phyloP scores from a whole-genome alignment of 2,797 vertebrate species.

The Gorsachius magnificus region DNA sequence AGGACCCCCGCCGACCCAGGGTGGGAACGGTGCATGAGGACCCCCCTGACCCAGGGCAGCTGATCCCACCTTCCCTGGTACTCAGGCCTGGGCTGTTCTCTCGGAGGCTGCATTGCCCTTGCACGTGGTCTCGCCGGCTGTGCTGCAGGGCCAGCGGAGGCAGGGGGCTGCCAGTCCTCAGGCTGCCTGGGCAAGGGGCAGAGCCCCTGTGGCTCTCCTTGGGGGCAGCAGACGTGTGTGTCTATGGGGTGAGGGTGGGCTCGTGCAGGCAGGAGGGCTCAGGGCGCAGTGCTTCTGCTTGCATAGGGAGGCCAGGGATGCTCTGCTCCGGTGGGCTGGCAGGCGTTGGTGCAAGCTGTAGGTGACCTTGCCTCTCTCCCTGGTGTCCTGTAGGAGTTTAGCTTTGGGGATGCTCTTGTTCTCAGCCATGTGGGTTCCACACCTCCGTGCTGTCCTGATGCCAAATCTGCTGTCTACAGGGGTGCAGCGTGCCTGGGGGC shows the following conservation, averaged over 20 bases:
- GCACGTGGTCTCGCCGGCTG: rapidly evolving
- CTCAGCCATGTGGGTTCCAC: background rate
- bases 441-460: background rate
- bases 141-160: rapidly evolving
- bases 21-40: background rate
- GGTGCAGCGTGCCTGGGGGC: background rate
- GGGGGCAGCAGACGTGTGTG: rapidly evolving
- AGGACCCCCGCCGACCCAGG: too few species aligned
- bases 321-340: rapidly evolving
- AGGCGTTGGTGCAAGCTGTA: rapidly evolving
- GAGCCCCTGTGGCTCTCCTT: background rate
- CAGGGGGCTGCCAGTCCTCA: background rate
- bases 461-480: background rate
- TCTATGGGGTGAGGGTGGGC: background rate
- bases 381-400: background rate
- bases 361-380: background rate
- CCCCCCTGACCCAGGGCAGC: background rate
- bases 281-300: background rate
- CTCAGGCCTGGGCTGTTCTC: rapidly evolving
- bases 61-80: rapidly evolving
- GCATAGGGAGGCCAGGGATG: rapidly evolving
- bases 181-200: background rate
- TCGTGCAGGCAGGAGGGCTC: rapidly evolving
- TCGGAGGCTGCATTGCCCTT: rapidly evolving
- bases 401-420: background rate